A percentile compares a stretch with the other conserved stretches of the same genome.
Evolutionary conservation across 2,888 invertebrate species (phyloP).

Genomic region (Rhagophthalmus giganteus): DNA sequence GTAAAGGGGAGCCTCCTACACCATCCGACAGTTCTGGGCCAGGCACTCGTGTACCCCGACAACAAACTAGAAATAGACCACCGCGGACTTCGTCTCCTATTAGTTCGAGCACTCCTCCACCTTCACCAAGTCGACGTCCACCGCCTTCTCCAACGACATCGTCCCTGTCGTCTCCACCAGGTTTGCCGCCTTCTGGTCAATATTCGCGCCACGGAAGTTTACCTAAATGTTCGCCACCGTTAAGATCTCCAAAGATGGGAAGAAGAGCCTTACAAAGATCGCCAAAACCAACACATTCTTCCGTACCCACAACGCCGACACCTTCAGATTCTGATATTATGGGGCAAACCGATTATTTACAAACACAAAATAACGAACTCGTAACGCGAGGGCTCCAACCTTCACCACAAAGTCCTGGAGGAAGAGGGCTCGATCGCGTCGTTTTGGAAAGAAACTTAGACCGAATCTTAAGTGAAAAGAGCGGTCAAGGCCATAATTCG

Average conservation of each 20-base stretch:
- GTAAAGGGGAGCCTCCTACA: conserved; percentile 87
- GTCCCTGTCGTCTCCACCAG: conserved; percentile 57
- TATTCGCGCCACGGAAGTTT: conserved; percentile 45
- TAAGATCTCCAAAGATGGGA: conserved; percentile 63
- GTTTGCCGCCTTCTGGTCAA: conserved; percentile 34
- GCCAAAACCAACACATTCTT: conserved; percentile 51
- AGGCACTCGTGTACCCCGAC: conserved; percentile 58
- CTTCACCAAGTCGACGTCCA: conserved; percentile 59
- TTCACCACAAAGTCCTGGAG: conserved; percentile 43
- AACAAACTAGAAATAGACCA: conserved; percentile 55
- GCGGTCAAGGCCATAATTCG: conserved; percentile 45
- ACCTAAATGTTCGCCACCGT: conserved; percentile 58
- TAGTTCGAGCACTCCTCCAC: conserved; percentile 57
- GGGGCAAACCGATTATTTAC: conserved; percentile 32
- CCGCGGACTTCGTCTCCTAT: conserved; percentile 60
- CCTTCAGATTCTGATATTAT: conserved; percentile 44
- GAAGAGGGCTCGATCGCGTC: conserved; percentile 67
- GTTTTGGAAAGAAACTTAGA: conserved; percentile 70
- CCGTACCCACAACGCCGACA: conserved; percentile 54
- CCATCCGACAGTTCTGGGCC: conserved; percentile 83
- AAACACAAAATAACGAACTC: conserved; percentile 38
- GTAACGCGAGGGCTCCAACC: conserved; percentile 34
- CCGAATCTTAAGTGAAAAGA: conserved; percentile 60
- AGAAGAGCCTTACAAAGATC: conserved; percentile 58
- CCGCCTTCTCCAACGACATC: conserved; percentile 65